Percentiles rank a stretch among this genome's conserved stretches.
Conservation (phyloP, 2,888 invertebrate genomes). For the Megastigmus dorsalis region DNA sequence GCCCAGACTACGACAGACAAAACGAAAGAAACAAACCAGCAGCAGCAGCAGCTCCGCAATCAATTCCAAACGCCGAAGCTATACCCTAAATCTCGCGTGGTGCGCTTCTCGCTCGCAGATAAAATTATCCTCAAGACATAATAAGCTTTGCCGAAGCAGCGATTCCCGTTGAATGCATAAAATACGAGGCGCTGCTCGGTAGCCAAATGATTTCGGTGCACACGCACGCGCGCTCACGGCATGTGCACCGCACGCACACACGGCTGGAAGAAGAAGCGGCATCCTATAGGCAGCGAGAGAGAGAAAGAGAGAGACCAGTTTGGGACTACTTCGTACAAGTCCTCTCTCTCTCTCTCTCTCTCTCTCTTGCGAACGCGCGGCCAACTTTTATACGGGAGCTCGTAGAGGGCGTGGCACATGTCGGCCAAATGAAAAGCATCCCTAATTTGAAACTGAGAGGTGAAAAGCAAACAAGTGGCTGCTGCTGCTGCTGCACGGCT, state of each 20-base stretch:
- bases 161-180: constrained; percentile 29
- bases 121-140: constrained; percentile 29
- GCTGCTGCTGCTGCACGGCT: no score
- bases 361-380: no score
- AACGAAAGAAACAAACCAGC: not conserved
- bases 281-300: no score
- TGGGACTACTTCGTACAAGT: no score
- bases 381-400: constrained; percentile 69
- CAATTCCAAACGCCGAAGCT: not conserved
- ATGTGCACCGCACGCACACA: no score
- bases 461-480: constrained; percentile 70
- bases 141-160: constrained; percentile 7
- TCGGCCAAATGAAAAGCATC: constrained; percentile 73
- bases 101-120: constrained; percentile 6
- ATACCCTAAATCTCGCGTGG: constrained; percentile 9
- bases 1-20: not conserved
- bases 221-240: not conserved
- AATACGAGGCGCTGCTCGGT: constrained; percentile 40
- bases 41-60: not conserved
- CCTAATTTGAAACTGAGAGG: constrained; percentile 73
- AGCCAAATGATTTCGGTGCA: constrained; percentile 33
- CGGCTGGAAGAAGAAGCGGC: no score
- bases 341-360: no score
- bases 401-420: constrained; percentile 70
- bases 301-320: no score